Base-by-base conservation (phyloP, 2,888 invertebrate genomes). In the Epirrhoe tristata region DNA sequence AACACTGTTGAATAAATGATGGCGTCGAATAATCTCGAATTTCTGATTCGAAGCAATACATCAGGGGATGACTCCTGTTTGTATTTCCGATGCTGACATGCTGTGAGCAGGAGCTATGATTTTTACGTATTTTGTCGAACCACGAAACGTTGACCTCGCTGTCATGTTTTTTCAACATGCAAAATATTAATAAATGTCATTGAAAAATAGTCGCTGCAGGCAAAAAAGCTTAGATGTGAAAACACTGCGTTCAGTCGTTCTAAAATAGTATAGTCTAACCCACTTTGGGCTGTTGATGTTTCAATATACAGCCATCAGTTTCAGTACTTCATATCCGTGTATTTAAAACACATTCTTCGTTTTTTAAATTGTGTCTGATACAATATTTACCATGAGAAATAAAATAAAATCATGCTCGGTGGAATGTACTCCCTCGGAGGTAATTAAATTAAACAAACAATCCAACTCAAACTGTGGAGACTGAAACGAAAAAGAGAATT, bases 11-110 rank as follows among this genome's bases (percentile, higher is more conserved):
- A 7, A 55, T 48, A 46, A 12, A 48, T 61, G 32, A 61, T 55
- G 17, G 4, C 32, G 17, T n/a, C 16, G 17, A 55, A 48, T 17
- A 55, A 61, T 55, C 36, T 48, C 48, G 48, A 50, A 48, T 55
- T 48, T 54, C 36, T 61, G 54, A 61, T 61, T 55, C 54, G 55
- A 17, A 24, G 55, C 61, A 48, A 61, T 61, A 61, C 36, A 61
- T 61, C 61, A 61, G 34, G 55, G 54, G 61, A 48, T 61, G 50
- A 61, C 31, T 55, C 48, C 31, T 55, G 55, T 61, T 58, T 55
- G 48, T 55, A 50, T 50, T 61, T 55, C 54, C 55, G 24, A 55
- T 61, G 48, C 55, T 61, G 31, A 46, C 39, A 58, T 31, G n/a
- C 16, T 39, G 46, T 16, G 32, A 58, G 51, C 58, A 51, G 58